These are phyloP conservation scores for Progne subis DNA, from an alignment of 2,113 vertebrate species.

Conservation along the genomic window DNA sequence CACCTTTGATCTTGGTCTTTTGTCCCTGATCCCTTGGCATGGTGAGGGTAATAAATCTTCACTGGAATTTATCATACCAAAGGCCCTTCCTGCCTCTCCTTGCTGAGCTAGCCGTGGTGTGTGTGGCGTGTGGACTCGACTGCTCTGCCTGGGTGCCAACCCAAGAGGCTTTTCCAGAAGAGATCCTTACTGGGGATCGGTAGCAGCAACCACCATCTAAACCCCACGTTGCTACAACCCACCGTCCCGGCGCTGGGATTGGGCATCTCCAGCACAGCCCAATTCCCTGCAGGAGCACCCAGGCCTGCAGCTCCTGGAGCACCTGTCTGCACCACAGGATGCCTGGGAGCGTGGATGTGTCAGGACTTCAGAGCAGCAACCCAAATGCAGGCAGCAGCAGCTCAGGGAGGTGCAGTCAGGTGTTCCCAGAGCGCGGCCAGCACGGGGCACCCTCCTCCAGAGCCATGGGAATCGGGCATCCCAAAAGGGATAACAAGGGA, in stretches of 20 bases:
- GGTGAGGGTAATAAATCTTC: neutral
- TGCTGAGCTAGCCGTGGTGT: neutral
- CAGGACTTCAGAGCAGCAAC: neutral
- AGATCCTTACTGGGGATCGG: neutral
- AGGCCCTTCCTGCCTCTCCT: neutral
- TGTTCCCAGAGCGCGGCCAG: fast-evolving
- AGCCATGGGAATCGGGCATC: fast-evolving
- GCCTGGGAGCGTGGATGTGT: fast-evolving
- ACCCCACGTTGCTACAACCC: neutral
- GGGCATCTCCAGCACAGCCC: neutral
- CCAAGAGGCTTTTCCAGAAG: neutral
- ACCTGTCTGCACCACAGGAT: neutral
- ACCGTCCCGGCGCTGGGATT: neutral
- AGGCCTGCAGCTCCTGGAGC: neutral
- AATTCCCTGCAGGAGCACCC: neutral
- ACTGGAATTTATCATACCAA: neutral
- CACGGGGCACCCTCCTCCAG: neutral
- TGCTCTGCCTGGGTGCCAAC: neutral
- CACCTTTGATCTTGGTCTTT: neutral
- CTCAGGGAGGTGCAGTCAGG: fast-evolving
- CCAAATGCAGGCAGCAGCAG: fast-evolving
- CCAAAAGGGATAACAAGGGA: neutral
- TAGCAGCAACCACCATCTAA: neutral
- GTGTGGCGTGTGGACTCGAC: neutral
- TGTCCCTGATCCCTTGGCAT: neutral